Evolutionary conservation across 2,888 invertebrate species (phyloP).

Genomic region (Scaptomyza parva): DNA sequence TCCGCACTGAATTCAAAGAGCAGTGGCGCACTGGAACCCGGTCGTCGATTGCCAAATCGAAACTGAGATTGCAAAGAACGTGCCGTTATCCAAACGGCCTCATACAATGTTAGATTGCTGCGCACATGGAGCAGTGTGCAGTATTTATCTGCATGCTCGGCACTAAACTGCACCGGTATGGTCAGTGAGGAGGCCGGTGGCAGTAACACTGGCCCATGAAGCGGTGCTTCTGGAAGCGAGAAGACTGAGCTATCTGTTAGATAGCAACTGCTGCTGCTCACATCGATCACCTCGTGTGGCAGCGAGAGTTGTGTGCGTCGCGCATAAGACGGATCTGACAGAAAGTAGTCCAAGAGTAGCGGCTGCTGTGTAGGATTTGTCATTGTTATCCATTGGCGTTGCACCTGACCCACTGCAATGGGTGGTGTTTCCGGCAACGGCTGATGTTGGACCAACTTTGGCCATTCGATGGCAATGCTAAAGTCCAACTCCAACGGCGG

Average conservation of each 20-base stretch:
- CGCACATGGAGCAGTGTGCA: slow-evolving; percentile 86
- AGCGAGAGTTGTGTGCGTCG: slow-evolving; percentile 78
- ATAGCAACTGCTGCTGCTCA: slow-evolving; percentile 79
- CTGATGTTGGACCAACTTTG: slow-evolving; percentile 82
- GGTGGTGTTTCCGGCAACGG: slow-evolving; percentile 76
- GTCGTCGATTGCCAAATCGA: slow-evolving; percentile 94
- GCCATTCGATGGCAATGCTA: slow-evolving; percentile 84
- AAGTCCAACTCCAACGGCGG: slow-evolving; percentile 82
- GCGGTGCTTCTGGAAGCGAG: slow-evolving; percentile 65
- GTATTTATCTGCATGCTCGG: slow-evolving; percentile 78
- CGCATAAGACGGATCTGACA: slow-evolving; percentile 81
- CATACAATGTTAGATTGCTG: slow-evolving; percentile 97
- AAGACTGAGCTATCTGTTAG: slow-evolving; percentile 83
- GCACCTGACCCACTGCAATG: slow-evolving; percentile 82
- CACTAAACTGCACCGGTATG: slow-evolving; percentile 80
- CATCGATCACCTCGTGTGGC: slow-evolving; percentile 83
- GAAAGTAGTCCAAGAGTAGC: slow-evolving; percentile 79
- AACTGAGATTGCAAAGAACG: slow-evolving; percentile 94
- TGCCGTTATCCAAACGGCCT: slow-evolving; percentile 92
- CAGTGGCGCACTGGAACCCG: slow-evolving; percentile 90
- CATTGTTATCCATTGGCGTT: slow-evolving; percentile 79
- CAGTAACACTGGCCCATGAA: slow-evolving; percentile 66
- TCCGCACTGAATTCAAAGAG: slow-evolving; percentile 90
- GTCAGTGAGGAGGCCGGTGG: slow-evolving; percentile 73
- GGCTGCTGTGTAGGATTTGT: slow-evolving; percentile 82